Evolutionary conservation across 2,888 invertebrate genomes (phyloP), one percentile per base, ranked within the genome.

Genomic region (Chloromyia formosa): DNA sequence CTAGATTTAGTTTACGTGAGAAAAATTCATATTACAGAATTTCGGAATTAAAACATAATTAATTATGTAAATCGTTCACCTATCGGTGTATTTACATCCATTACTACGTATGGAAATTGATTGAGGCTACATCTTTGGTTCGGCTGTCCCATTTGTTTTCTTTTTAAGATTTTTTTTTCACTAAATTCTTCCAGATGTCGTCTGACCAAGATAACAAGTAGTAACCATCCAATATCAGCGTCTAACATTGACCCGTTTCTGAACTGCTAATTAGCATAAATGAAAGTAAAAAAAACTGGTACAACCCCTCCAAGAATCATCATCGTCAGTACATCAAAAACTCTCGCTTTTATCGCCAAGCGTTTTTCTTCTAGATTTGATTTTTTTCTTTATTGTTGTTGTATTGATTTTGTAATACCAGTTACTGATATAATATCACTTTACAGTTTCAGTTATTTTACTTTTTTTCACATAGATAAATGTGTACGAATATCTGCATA

Each of bases 261-360:
- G 4, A 62, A 12, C 5, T 5, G 12, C 4, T 22, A 9, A 66
- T 66, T 66, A 66, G 66, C 66, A 66, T 66, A 66, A 66, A 66
- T 35, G 66, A 66, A 66, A 66, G 66, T 66, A 66, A 66, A 35
- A 35, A 66, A 35, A 35, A 66, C 66, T 66, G 66, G 66, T 66
- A 66, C 4, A 4, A 20, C 10, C 22, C 49, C 66, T 12, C 66
- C 42, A 35, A 66, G 66, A 66, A 66, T 49, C 66, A 18, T 54
- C 54, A 10, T 56, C 56, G 18, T 49, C 45, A 66, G 49, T 10
- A 12, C 12, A 49, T n/a, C 49, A 35, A 35, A 35, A 35, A 35
- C 62, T 18, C 20, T 20, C 22, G 42, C 10, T 20, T 66, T 49
- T 12, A 45, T 66, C 7, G n/a, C 22, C 22, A 49, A 14, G 45